Conservation (phyloP, 2,797 vertebrate species). For the Pelochelys cantorii region DNA sequence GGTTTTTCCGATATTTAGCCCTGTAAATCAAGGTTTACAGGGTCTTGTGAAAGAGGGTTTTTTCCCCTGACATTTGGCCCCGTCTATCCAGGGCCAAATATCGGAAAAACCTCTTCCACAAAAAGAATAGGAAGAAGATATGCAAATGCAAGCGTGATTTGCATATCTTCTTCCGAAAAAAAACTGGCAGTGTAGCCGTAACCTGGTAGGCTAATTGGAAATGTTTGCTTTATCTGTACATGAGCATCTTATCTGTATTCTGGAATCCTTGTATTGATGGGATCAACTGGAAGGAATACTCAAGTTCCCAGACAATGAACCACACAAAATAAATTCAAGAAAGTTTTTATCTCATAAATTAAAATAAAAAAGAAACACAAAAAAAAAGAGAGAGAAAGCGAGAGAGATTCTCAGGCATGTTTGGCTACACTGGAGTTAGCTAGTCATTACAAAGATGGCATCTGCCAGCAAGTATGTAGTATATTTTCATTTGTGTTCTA, state of each 20-base stretch:
- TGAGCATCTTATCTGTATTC: slow-evolving; percentile 11
- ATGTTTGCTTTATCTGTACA: neutral
- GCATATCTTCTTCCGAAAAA: no score
- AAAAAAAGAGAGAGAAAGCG: neutral
- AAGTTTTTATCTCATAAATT: slow-evolving; percentile 44
- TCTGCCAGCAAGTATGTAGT: slow-evolving; percentile 15
- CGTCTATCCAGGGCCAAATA: no score
- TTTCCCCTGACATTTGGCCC: no score
- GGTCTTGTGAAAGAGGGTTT: no score
- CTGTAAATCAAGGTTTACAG: no score
- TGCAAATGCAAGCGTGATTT: no score
- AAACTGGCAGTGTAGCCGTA: no score
- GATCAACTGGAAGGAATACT: slow-evolving; percentile 26
- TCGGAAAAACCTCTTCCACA: no score
- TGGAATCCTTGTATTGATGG: neutral
- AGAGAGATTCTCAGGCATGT: slow-evolving; percentile 20
- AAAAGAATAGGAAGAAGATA: no score
- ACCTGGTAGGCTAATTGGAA: slow-evolving; percentile 12
- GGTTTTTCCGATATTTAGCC: no score
- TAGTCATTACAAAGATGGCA: slow-evolving; percentile 34
- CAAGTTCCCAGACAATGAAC: slow-evolving; percentile 40
- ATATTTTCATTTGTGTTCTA: slow-evolving; percentile 55
- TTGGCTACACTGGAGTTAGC: neutral
- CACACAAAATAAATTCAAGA: slow-evolving; percentile 2
- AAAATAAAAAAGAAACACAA: slow-evolving; percentile 28